Evolutionary conservation across 2,797 vertebrate genomes (phyloP), one percentile per base, ranked within the genome.

Genomic region (Gymnothorax reevesii): DNA sequence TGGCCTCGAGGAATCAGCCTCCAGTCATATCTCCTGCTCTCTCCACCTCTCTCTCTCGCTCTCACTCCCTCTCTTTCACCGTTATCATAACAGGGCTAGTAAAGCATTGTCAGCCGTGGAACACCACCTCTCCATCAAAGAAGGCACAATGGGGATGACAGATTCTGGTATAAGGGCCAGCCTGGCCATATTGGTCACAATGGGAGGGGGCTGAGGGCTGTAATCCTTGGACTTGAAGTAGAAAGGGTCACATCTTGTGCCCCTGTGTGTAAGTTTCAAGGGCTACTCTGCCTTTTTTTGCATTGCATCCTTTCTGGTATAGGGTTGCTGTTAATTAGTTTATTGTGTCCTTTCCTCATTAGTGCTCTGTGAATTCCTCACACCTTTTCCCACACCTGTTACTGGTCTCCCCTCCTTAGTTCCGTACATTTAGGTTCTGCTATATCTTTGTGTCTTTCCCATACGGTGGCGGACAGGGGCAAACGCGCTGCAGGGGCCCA

Each of bases 181-280:
- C 86, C n/a, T 64, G 88, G 86, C 83, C 86, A 69, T 90, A 89
- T 86, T 86, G 85, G 71, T 42, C 71, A 42, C 71, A 42, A 17
- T 9, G 64, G 64, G 64, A 7, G 22, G n/a, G 25, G 22, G 22
- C 64, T 69, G 64, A 7, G 22, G n/a, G 25, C 6, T 6, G 22
- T 22, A 69, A 69, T 69, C 64, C 64, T n/a, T 25, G 64, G 8
- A 1, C 25, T 69, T 25, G 64, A 22, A 69, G 64, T n/a, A 25
- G 64, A 69, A n/a, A 69, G 3, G 27, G 33, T 42, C 33, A 42
- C 33, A 42, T 42, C 33, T 42, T 42, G 33, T 42, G 33, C 33
- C 33, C 33, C 33, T 42, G 33, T 42, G 33, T 42, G 1, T 42
- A 2, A 42, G 33, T 42, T 42, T 42, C 33, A 42, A 42, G 33